Percentiles rank a stretch among this genome's conserved stretches.
Conservation (phyloP, 2,888 invertebrate species). For the Ischnus inquisitorius region DNA sequence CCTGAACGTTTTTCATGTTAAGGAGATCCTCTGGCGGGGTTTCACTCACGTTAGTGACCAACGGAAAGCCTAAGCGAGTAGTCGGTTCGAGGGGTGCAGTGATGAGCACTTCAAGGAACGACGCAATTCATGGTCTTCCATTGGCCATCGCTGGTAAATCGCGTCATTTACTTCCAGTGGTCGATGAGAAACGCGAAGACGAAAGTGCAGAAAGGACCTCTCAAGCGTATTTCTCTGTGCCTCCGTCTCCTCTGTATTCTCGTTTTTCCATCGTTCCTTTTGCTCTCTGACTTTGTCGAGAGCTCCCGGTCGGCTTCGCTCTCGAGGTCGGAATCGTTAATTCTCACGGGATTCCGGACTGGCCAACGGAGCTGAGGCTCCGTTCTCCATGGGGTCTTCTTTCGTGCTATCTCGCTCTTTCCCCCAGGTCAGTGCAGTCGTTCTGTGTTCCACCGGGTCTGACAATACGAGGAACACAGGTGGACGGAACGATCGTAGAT, state of each 20-base stretch:
- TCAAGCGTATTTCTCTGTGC: conserved; percentile 25
- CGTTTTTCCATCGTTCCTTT: conserved; percentile 30
- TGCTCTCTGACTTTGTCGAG: conserved; percentile 38
- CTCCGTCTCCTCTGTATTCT: conserved; percentile 30
- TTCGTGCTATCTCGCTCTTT: conserved; percentile 28
- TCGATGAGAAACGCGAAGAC: conserved; percentile 44
- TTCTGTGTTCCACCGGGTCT: conserved; percentile 76
- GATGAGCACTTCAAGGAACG: background rate
- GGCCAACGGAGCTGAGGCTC: conserved; percentile 16
- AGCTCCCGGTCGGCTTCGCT: conserved; percentile 54
- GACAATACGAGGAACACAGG: conserved; percentile 85
- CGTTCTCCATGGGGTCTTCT: conserved; percentile 30
- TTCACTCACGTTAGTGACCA: background rate
- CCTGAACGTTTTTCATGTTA: conserved; percentile 2
- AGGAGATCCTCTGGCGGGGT: background rate
- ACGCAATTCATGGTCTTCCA: background rate
- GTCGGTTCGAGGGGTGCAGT: background rate
- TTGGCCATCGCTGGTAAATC: background rate
- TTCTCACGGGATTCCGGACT: conserved; percentile 75
- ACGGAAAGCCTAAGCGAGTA: background rate
- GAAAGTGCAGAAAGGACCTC: conserved; percentile 40
- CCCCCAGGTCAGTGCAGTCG: conserved; percentile 14
- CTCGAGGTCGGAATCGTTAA: conserved; percentile 79
- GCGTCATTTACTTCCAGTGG: background rate
- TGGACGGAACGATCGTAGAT: conserved; percentile 77